A percentile compares a stretch with the other conserved stretches of the same genome.
Conservation (phyloP, 2,797 vertebrate genomes). For the Phrynocephalus guinanensis region DNA sequence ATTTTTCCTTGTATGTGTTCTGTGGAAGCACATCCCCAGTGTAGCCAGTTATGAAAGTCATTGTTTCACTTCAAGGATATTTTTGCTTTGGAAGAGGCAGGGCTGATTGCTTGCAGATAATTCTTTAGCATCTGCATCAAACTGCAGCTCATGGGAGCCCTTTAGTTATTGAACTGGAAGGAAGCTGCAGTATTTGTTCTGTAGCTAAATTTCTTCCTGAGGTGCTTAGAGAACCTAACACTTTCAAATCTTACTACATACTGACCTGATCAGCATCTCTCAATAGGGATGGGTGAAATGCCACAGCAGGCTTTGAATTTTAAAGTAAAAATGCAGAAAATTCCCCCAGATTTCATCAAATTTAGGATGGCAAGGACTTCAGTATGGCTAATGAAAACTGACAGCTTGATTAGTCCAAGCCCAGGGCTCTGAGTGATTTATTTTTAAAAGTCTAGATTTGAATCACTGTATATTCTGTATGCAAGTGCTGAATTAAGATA, state of each 20-base stretch:
- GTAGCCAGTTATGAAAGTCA: background rate
- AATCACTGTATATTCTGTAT: background rate
- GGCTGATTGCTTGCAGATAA: background rate
- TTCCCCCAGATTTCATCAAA: no score
- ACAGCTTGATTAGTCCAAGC: background rate
- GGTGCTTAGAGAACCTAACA: background rate
- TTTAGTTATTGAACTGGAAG: background rate
- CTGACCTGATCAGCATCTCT: background rate
- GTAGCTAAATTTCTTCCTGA: background rate
- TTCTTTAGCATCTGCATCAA: background rate
- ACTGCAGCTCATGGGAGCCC: background rate
- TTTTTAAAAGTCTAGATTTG: background rate
- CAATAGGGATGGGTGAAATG: background rate
- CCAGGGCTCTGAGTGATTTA: background rate
- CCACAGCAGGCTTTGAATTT: no score
- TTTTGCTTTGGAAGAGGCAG: background rate
- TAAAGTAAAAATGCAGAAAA: no score
- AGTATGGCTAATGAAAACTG: background rate
- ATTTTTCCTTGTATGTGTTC: background rate
- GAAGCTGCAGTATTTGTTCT: background rate
- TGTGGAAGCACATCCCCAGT: background rate
- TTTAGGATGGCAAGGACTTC: no score
- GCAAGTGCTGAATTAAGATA: background rate
- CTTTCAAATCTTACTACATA: background rate
- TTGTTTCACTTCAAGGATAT: background rate